Evolutionary conservation across 37 sponge, comb jelly and placozoan genomes (phyloP).

Genomic region (Aplysina aerophoba): DNA sequence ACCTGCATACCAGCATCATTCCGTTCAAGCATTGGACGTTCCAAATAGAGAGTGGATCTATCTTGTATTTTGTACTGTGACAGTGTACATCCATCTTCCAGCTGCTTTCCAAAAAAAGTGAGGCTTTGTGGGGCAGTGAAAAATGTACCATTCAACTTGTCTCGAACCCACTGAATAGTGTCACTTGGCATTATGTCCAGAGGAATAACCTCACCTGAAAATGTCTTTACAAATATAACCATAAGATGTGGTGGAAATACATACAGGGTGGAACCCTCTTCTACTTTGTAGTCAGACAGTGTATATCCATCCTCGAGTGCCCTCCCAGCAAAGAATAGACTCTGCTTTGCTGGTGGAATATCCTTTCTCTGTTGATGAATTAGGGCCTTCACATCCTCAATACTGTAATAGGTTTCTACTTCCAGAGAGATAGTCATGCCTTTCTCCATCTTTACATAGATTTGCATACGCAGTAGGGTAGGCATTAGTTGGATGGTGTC

Average conservation of each 20-base stretch:
- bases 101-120: background rate
- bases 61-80: background rate
- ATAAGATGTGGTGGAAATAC: background rate
- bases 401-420: constrained; percentile 21
- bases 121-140: constrained; percentile 33
- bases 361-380: constrained; percentile 37
- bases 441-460: background rate
- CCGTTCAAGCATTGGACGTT: too few relatives aligned
- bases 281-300: background rate
- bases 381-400: background rate
- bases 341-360: constrained; percentile 38
- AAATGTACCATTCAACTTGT: constrained; percentile 15
- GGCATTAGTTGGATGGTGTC: too few relatives aligned
- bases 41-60: too few relatives aligned
- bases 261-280: too few relatives aligned
- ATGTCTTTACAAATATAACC: background rate
- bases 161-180: background rate
- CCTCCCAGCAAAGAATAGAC: background rate
- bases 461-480: background rate
- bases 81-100: background rate
- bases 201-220: constrained; percentile 28
- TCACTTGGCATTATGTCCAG: constrained; percentile 29
- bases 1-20: too few relatives aligned
- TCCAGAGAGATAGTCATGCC: constrained; percentile 45
- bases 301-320: background rate